These are phyloP conservation scores for Zaprionus bogoriensis DNA, from an alignment of 2,888 invertebrate genomes.

Conservation along the genomic window DNA sequence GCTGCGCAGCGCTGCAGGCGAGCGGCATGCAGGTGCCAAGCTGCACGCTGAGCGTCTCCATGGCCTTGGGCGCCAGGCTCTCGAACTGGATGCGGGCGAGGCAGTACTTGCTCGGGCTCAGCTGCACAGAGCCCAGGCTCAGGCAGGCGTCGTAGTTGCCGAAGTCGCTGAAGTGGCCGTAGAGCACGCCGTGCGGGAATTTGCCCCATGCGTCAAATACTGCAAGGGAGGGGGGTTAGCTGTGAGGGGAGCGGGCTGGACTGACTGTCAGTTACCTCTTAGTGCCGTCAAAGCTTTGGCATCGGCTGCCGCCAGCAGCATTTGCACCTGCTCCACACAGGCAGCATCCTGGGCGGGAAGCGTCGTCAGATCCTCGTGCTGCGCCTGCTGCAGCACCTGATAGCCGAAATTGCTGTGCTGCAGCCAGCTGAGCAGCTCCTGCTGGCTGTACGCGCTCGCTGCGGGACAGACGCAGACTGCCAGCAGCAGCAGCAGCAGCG, in stretches of 20 bases:
- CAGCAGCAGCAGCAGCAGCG: neutral
- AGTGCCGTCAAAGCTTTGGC: slow-evolving; percentile 45
- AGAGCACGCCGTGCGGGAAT: slow-evolving; percentile 80
- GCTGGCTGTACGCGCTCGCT: slow-evolving; percentile 18
- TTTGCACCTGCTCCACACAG: slow-evolving; percentile 47
- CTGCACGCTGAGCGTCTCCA: slow-evolving; percentile 11
- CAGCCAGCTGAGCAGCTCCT: slow-evolving; percentile 58
- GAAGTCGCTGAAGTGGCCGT: slow-evolving; percentile 78
- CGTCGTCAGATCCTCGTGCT: neutral
- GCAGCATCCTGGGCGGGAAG: slow-evolving; percentile 3
- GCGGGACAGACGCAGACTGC: too few species aligned
- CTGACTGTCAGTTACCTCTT: slow-evolving; percentile 32
- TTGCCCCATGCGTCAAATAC: slow-evolving; percentile 83
- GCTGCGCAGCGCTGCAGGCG: slow-evolving; percentile 29
- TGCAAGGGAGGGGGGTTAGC: slow-evolving; percentile 33
- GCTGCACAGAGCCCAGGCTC: neutral
- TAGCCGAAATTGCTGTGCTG: slow-evolving; percentile 63
- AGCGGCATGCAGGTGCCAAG: slow-evolving; percentile 48
- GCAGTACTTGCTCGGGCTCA: slow-evolving; percentile 36
- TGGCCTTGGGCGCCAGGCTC: neutral
- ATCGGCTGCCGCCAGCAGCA: slow-evolving; percentile 46
- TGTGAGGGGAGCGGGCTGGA: neutral
- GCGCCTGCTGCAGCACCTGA: slow-evolving; percentile 52
- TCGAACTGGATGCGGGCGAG: slow-evolving; percentile 40
- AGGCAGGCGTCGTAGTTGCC: slow-evolving; percentile 83